Evolutionary conservation across 2,113 vertebrate genomes (phyloP).

Genomic region (Romanogobio albipinnatus): DNA sequence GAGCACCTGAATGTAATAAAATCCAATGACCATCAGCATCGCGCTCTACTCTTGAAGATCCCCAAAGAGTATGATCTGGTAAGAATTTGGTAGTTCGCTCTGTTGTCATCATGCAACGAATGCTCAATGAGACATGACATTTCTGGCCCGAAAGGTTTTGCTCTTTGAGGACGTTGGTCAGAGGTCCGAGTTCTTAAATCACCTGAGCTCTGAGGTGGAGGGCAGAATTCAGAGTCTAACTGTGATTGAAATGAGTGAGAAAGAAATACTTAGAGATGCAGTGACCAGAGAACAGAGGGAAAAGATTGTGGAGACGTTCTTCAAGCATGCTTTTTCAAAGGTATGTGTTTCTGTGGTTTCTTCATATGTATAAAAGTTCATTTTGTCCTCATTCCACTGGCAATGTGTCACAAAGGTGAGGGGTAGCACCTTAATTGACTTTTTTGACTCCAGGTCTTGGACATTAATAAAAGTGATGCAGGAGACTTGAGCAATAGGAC

Average conservation of each 20-base stretch:
- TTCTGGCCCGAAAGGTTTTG: conserved; percentile 79
- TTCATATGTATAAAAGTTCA: neutral
- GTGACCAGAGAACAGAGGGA: conserved; percentile 87
- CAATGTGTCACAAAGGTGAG: conserved; percentile 43
- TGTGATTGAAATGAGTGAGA: conserved; percentile 77
- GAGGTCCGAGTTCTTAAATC: conserved; percentile 76
- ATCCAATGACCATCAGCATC: conserved; percentile 78
- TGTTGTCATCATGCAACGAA: neutral
- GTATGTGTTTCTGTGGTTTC: conserved; percentile 65
- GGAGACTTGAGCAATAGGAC: conserved; percentile 81
- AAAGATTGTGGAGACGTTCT: conserved; percentile 91
- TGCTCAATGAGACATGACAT: neutral
- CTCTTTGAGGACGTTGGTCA: conserved; percentile 82
- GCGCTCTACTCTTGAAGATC: conserved; percentile 84
- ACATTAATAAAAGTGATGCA: conserved; percentile 82
- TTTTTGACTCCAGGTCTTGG: conserved; percentile 80
- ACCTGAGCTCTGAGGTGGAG: conserved; percentile 67
- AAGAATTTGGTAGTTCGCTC: conserved; percentile 42
- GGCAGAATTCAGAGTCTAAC: conserved; percentile 62
- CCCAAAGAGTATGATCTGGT: conserved; percentile 96
- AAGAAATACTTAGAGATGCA: conserved; percentile 81
- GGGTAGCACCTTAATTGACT: conserved; percentile 36
- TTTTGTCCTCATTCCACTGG: neutral
- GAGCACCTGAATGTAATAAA: conserved; percentile 76
- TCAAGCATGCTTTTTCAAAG: conserved; percentile 91